Base-by-base conservation (phyloP, 1,140 invertebrate genomes). In the Apocrypta bakeri region DNA sequence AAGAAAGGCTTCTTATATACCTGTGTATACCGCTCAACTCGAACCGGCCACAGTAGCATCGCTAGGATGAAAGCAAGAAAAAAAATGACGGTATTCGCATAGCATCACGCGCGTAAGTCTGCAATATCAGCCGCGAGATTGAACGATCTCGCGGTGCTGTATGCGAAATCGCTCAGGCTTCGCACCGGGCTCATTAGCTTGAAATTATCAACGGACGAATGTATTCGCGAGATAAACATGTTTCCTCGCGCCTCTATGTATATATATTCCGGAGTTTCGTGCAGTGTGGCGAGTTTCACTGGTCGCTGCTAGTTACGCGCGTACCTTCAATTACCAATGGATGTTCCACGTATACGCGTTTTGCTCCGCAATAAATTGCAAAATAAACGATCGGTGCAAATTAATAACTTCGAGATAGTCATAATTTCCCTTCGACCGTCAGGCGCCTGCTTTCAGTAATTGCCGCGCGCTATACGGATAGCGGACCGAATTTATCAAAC, bases 81-180 rank as follows among this genome's bases (percentile, higher is more conserved):
- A 72, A 29, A 72, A 72, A n/a, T 29, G n/a, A 8, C 33, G 8
- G 14, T 25, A 31, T 14, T 8, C 27, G 61, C 31, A 66, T 78
- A 40, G 25, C 48, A 29, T 75, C 73, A 75, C 73, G 73, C 73
- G 7, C 1, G 33, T n/a, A 17, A 6, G 61, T 68, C 37, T 12
- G 66, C 33, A 33, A 73, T 71, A 79, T 79, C 42, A 33, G 48
- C 17, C 25, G 40, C 31, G 25, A 66, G 80, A 81, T 81, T 69
- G 64, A 81, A 73, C 40, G 80, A 76, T 75, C 61, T 69, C 42
- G 69, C 40, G 24, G 69, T 40, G 40, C 8, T 37, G 9, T n/a
- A 27, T 27, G 40, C 48, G 21, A 27, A 42, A 68, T 78, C 42
- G 21, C 33, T 11, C 40, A 21, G 7, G 24, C 24, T 4, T n/a